phyloP scores from a whole-genome alignment of 2,888 invertebrate genomes.

The Eupithecia inturbata region DNA sequence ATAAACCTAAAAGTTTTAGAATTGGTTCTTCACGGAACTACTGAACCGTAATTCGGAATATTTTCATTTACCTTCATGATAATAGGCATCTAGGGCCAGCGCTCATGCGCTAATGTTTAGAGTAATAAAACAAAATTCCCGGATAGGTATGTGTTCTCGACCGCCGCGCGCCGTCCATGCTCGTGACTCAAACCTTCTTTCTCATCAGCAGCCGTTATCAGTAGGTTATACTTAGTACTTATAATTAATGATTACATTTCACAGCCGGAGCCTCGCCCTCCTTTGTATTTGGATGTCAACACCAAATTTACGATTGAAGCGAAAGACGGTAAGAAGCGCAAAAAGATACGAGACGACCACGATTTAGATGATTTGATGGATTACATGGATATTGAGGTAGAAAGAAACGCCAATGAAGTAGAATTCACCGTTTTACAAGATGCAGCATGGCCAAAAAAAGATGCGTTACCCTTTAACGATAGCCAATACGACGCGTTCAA shows the following conservation, averaged over 20 bases:
- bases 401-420: not conserved
- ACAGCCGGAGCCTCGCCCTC: slow-evolving; percentile 57
- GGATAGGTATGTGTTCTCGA: too few species aligned
- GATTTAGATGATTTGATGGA: slow-evolving; percentile 8
- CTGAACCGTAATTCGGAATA: not conserved
- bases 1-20: too few species aligned
- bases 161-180: too few species aligned
- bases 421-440: slow-evolving; percentile 56
- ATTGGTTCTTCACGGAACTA: not conserved
- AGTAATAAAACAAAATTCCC: too few species aligned
- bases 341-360: not conserved
- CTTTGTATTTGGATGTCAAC: slow-evolving; percentile 53
- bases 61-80: too few species aligned
- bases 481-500: slow-evolving; percentile 87
- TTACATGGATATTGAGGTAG: not conserved
- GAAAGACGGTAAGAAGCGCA: not conserved
- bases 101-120: too few species aligned
- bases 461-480: slow-evolving; percentile 82
- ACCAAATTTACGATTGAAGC: slow-evolving; percentile 40
- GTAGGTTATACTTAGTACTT: too few species aligned
- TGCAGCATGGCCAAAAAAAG: slow-evolving; percentile 76
- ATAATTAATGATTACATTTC: not conserved
- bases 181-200: too few species aligned
- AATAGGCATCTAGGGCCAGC: too few species aligned
- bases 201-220: too few species aligned